Evolutionary conservation across 1,140 invertebrate genomes (phyloP).

Genomic region (Diplogasteroides magnus): DNA sequence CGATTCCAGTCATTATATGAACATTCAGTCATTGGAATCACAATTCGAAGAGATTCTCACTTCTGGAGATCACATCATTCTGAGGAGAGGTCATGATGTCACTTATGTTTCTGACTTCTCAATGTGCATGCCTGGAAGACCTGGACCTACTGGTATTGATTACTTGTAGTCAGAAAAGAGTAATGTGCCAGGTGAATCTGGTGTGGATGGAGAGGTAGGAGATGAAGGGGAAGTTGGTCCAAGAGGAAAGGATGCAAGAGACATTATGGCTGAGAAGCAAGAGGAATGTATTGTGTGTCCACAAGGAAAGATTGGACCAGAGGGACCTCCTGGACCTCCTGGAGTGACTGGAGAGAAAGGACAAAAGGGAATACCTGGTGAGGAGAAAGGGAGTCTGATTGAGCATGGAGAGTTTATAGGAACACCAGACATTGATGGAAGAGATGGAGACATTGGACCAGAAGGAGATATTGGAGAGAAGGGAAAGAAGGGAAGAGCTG

Average conservation of each 20-base stretch:
- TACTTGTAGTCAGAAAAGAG: too few species aligned
- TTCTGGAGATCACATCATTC: too few species aligned
- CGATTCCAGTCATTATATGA: background rate
- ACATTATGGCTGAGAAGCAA: conserved; percentile 17
- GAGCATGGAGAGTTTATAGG: conserved; percentile 3
- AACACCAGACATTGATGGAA: conserved; percentile 29
- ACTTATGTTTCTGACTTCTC: background rate
- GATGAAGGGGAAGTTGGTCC: background rate
- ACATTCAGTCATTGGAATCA: too few species aligned
- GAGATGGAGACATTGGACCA: conserved; percentile 31
- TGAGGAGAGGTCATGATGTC: background rate
- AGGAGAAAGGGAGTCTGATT: background rate
- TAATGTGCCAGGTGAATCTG: background rate
- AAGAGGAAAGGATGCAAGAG: conserved; percentile 7
- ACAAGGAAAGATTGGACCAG: conserved; percentile 10
- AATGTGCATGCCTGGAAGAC: background rate
- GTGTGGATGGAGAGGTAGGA: background rate
- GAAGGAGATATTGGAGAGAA: conserved; percentile 24
- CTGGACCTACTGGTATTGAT: background rate
- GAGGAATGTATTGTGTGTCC: conserved; percentile 19
- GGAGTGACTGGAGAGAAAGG: conserved; percentile 25
- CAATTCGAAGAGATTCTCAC: too few species aligned
- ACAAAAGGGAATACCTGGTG: conserved; percentile 19
- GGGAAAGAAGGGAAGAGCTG: conserved; percentile 22
- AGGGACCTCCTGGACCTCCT: conserved; percentile 19